Percentiles rank a stretch among this genome's conserved stretches.
Conservation (phyloP, 2,888 invertebrate genomes). For the Nipponacmea schrenckii region DNA sequence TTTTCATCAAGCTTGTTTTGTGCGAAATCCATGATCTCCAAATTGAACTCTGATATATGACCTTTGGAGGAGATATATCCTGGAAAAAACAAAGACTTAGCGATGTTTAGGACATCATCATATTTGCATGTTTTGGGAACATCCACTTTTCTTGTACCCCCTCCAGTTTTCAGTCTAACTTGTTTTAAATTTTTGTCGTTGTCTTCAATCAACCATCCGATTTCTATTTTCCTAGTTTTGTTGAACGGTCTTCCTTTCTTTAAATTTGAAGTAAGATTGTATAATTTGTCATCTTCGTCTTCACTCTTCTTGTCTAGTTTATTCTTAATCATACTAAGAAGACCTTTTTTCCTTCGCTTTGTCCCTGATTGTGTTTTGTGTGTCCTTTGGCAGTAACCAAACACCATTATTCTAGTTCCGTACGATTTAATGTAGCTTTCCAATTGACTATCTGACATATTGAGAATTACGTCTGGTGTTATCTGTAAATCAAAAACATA, state of each 20-base stretch:
- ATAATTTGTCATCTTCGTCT: too few relatives aligned
- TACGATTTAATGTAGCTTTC: too few relatives aligned
- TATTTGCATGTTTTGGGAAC: not conserved
- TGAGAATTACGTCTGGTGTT: too few relatives aligned
- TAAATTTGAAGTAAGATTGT: too few relatives aligned
- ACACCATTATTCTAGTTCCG: too few relatives aligned
- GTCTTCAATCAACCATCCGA: not conserved
- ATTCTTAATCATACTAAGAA: too few relatives aligned
- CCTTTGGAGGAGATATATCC: not conserved
- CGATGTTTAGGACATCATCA: not conserved
- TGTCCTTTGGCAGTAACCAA: too few relatives aligned
- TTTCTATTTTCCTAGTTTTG: not conserved
- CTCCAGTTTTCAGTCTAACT: not conserved
- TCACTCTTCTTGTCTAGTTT: too few relatives aligned
- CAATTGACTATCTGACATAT: too few relatives aligned
- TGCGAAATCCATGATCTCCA: not conserved
- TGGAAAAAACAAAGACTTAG: not conserved
- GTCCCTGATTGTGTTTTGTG: too few relatives aligned
- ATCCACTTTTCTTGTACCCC: not conserved
- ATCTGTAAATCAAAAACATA: too few relatives aligned
- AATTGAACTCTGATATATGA: not conserved
- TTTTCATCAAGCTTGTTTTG: not conserved
- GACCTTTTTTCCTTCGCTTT: too few relatives aligned
- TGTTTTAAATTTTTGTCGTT: not conserved
- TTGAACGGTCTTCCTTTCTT: not conserved